Evolutionary conservation across 2,797 vertebrate species (phyloP).

Genomic region (Poecilia wingei): DNA sequence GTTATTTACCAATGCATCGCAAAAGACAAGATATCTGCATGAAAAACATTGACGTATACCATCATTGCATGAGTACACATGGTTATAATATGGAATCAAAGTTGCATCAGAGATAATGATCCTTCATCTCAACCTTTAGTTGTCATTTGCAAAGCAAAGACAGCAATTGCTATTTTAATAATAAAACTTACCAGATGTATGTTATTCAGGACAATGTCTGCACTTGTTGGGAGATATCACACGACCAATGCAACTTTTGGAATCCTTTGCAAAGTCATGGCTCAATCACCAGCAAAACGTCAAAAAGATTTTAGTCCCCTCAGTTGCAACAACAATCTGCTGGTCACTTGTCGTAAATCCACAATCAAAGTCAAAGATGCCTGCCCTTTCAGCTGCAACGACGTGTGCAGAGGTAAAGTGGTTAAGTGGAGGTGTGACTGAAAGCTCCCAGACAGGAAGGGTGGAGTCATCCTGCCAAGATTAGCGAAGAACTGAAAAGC

Average conservation of each 20-base stretch:
- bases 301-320: conserved; percentile 30
- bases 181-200: conserved; percentile 68
- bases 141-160: not conserved
- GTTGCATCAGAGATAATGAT: not conserved
- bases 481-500: conserved; percentile 70
- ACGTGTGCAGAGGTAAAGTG: conserved; percentile 65
- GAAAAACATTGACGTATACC: not conserved
- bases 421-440: conserved; percentile 59
- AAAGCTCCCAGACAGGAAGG: conserved; percentile 65
- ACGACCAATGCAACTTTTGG: conserved; percentile 47
- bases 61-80: not conserved
- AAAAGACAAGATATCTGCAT: not conserved
- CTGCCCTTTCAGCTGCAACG: conserved; percentile 54
- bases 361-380: conserved; percentile 40
- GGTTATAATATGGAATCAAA: not conserved
- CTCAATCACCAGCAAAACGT: conserved; percentile 59
- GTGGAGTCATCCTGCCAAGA: conserved; percentile 79
- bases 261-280: conserved; percentile 63
- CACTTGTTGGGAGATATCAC: conserved; percentile 51
- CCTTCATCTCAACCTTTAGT: not conserved
- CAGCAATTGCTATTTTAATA: conserved; percentile 4
- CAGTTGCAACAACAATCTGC: conserved; percentile 8
- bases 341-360: conserved; percentile 47
- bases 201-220: conserved; percentile 44
- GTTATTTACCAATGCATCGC: conserved; percentile 8